These are phyloP conservation scores for Scomber scombrus DNA, from an alignment of 2,113 vertebrate genomes.

Conservation along the genomic window DNA sequence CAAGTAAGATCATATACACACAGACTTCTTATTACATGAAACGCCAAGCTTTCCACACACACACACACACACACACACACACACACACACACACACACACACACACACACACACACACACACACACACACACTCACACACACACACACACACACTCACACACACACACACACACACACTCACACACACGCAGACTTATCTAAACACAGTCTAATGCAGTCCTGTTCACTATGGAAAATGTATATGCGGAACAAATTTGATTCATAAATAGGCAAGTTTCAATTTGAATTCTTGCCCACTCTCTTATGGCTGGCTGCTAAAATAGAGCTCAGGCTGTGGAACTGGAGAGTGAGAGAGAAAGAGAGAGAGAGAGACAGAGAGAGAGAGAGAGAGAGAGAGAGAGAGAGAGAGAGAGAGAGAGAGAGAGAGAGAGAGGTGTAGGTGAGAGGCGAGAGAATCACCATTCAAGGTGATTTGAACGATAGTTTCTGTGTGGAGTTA, in stretches of 20 bases:
- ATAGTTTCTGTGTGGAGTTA: slow-evolving; percentile 65
- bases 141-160: no score
- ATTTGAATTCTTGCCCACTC: slow-evolving; percentile 74
- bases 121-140: slow-evolving; percentile 22
- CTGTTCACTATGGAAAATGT: slow-evolving; percentile 71
- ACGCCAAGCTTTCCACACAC: not conserved
- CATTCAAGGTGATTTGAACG: slow-evolving; percentile 73
- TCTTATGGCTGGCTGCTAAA: slow-evolving; percentile 76
- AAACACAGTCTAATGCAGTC: slow-evolving; percentile 70
- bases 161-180: slow-evolving; percentile 23
- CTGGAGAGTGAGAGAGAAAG: slow-evolving; percentile 12
- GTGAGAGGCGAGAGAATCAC: slow-evolving; percentile 23
- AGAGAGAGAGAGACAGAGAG: slow-evolving; percentile 3
- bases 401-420: not conserved
- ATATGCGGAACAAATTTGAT: slow-evolving; percentile 83
- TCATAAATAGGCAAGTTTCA: slow-evolving; percentile 84
- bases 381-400: slow-evolving; percentile 1
- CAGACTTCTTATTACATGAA: slow-evolving; percentile 8
- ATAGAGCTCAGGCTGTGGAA: slow-evolving; percentile 76
- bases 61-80: slow-evolving; percentile 11
- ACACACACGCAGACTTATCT: slow-evolving; percentile 45
- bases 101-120: slow-evolving; percentile 15
- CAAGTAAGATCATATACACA: slow-evolving; percentile 20
- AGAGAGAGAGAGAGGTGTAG: not conserved
- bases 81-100: slow-evolving; percentile 6